Evolutionary conservation across 2,888 invertebrate genomes (phyloP).

Genomic region (Drosophila planitibia): DNA sequence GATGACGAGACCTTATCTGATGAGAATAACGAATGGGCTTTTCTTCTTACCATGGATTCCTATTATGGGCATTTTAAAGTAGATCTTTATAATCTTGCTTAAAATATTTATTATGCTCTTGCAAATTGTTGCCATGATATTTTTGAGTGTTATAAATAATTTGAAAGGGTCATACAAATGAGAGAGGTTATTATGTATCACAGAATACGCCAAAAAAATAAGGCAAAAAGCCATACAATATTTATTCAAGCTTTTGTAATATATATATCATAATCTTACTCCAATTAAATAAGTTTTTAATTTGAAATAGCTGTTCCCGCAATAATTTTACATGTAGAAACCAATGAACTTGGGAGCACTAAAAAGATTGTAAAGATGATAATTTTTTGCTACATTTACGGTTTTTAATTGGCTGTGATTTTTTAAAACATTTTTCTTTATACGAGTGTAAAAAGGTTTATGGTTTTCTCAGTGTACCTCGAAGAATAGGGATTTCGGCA

Average conservation of each 20-base stretch:
- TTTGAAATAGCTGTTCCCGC: not conserved
- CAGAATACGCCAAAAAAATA: not conserved
- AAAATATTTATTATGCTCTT: not conserved
- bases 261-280: not conserved
- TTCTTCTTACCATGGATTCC: not conserved
- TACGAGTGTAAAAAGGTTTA: not conserved
- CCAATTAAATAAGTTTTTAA: no score
- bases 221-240: not conserved
- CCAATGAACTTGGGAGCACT: no score
- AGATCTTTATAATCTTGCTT: not conserved
- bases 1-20: slow-evolving; percentile 1
- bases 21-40: not conserved
- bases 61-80: not conserved
- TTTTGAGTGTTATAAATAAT: not conserved
- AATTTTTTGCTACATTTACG: not conserved
- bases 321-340: no score
- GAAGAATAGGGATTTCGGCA: not conserved
- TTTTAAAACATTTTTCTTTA: not conserved
- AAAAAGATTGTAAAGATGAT: not conserved
- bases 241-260: not conserved
- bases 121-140: not conserved
- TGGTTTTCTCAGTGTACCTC: not conserved
- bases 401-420: not conserved
- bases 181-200: not conserved
- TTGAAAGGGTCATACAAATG: not conserved